Conservation (phyloP, 2,797 vertebrate species). For the Clamator glandarius region DNA sequence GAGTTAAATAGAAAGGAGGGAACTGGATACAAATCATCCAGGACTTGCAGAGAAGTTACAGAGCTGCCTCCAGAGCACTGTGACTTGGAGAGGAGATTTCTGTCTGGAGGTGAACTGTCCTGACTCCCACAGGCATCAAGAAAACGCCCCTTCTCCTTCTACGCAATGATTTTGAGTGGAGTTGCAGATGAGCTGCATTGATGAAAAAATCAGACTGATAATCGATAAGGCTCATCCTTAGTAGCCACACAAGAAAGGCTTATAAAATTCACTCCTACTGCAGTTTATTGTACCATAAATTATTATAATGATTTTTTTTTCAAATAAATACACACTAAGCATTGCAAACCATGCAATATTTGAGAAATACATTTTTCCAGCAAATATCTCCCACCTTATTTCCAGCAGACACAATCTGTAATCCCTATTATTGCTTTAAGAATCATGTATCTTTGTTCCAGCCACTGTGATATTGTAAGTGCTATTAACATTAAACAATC, state of each 20-base stretch:
- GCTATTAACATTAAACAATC: neutral
- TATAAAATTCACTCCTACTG: neutral
- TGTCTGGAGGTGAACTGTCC: neutral
- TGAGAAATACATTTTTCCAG: neutral
- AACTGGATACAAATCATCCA: accelerated
- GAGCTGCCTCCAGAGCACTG: neutral
- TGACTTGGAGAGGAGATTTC: neutral
- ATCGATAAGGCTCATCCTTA: neutral
- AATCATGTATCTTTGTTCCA: neutral
- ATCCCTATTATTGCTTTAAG: neutral
- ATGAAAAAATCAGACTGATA: conserved; percentile 11
- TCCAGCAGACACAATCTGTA: neutral
- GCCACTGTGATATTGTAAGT: neutral
- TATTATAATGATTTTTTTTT: neutral
- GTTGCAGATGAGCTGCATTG: conserved; percentile 5
- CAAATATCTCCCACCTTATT: neutral
- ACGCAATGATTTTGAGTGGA: neutral
- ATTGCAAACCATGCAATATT: neutral
- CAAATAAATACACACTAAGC: conserved; percentile 10
- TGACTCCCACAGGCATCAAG: neutral
- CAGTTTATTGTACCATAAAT: neutral
- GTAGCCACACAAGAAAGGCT: neutral
- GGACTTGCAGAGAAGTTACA: neutral
- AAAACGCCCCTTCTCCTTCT: neutral
- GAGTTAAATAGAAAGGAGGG: neutral